phyloP scores from a whole-genome alignment of 2,113 vertebrate species.

The Proteles cristata region DNA sequence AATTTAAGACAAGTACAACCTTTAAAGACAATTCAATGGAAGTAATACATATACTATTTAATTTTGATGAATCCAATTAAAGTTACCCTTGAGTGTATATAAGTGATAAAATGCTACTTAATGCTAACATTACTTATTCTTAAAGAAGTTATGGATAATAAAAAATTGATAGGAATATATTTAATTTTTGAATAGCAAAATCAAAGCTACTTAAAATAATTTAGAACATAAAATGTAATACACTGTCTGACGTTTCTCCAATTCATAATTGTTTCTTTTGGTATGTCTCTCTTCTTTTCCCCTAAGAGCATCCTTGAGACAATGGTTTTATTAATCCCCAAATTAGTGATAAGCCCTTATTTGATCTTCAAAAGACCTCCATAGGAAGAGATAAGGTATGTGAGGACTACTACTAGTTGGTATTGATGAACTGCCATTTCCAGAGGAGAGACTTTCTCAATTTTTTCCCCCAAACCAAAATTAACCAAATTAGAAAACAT shows the following conservation, averaged over 20 bases:
- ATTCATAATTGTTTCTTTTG: background rate
- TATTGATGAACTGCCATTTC: background rate
- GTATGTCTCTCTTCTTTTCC: rapidly evolving
- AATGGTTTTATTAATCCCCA: background rate
- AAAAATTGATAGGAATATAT: background rate
- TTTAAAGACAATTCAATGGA: background rate
- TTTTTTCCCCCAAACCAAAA: background rate
- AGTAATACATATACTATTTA: background rate
- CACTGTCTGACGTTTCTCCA: background rate
- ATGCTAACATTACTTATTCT: background rate
- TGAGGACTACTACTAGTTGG: background rate
- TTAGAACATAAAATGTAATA: background rate
- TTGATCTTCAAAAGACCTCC: background rate
- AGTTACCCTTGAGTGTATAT: background rate
- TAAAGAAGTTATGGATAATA: background rate
- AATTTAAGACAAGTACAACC: background rate
- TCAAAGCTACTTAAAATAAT: background rate
- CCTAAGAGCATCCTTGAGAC: background rate
- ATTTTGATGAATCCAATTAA: background rate
- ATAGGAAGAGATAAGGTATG: background rate
- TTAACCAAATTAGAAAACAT: background rate
- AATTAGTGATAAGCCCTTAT: background rate
- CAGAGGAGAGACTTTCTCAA: background rate
- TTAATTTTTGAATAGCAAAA: background rate
- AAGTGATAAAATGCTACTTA: background rate